phyloP scores from a whole-genome alignment of 2,797 vertebrate species.

The Knipowitschia caucasica region DNA sequence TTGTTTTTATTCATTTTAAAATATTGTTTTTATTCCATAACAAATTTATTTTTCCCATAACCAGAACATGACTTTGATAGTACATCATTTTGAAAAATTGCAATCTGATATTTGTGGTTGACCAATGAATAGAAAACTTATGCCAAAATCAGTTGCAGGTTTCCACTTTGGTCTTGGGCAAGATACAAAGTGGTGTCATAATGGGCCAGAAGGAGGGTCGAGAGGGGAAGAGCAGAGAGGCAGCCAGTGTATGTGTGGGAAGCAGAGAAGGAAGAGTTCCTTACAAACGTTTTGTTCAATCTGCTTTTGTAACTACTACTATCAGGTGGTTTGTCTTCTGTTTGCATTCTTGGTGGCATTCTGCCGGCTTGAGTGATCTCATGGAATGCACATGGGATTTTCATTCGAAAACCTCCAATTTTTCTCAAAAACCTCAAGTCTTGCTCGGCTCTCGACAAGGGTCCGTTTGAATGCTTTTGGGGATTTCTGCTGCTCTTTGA shows the following conservation, averaged over 20 bases:
- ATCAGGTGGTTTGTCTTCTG: constrained; percentile 39
- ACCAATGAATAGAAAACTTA: not conserved
- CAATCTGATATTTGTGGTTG: not conserved
- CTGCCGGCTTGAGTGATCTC: constrained; percentile 74
- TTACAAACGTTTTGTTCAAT: constrained; percentile 41
- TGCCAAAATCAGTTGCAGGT: constrained; percentile 5
- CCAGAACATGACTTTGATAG: not conserved
- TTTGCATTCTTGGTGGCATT: constrained; percentile 46
- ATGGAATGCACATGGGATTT: constrained; percentile 61
- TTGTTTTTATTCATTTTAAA: not conserved
- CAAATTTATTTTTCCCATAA: not conserved
- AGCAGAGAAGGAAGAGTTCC: constrained; percentile 25
- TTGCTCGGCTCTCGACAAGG: constrained; percentile 15
- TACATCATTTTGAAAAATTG: not conserved
- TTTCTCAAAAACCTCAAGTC: constrained; percentile 12
- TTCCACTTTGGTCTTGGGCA: constrained; percentile 13
- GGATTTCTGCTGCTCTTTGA: constrained; percentile 4
- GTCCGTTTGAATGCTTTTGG: constrained; percentile 17
- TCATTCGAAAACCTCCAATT: constrained; percentile 29
- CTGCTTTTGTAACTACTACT: constrained; percentile 20
- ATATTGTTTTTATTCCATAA: not conserved
- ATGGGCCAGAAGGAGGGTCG: constrained; percentile 46
- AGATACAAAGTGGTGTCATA: constrained; percentile 19
- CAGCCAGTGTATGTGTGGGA: constrained; percentile 13
- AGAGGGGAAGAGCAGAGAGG: constrained; percentile 27